Base-by-base conservation (phyloP, 2,888 invertebrate species). In the Apocheima hispidaria region DNA sequence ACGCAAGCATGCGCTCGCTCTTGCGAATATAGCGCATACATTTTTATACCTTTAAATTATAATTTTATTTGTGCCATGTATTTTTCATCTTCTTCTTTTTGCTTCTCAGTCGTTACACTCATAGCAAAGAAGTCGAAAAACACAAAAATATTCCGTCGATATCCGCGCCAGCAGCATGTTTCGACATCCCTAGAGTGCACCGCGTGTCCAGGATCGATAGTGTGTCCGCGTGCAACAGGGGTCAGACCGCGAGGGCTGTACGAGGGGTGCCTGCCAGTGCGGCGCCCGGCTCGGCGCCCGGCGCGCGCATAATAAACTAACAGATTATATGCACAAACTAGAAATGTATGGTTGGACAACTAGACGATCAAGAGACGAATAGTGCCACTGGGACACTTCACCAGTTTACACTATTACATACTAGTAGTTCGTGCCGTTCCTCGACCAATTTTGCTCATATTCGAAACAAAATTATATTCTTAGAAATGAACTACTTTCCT, bases 131-230 rank as follows among this genome's bases (percentile, higher is more conserved):
- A 30, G 12, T 12, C 12, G 10, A 10, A 30, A 30, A 9, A n/a
- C n/a, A n/a, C n/a, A n/a, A 26, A 26, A 5, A 6, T 26, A 7
- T 7, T 33, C n/a, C n/a, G 50, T 38, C 26, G 18, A 28, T 46
- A 57, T 55, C 44, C 59, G 4, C 46, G 20, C 12, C 18, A 16
- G 1, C 28, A 16, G 10, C 16, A 16, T 9, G 4, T 41, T 20
- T 4, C 2, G 9, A 14, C 71, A 66, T 48, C 72, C 63, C 71
- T 76, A 76, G 28, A 71, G 61, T 79, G 78, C 81, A 82, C 71
- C 75, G 75, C 73, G 77, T 81, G 82, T 81, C 81, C 82, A 77
- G 63, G 86, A 89, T 90, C 90, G 86, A 87, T 86, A 87, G 73
- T 68, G 78, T 75, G 85, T 73, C 36, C 68, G 78, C 75, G 74